These are phyloP conservation scores for Ardeotis arabs DNA, from an alignment of 2,113 vertebrate genomes.

Conservation along the genomic window DNA sequence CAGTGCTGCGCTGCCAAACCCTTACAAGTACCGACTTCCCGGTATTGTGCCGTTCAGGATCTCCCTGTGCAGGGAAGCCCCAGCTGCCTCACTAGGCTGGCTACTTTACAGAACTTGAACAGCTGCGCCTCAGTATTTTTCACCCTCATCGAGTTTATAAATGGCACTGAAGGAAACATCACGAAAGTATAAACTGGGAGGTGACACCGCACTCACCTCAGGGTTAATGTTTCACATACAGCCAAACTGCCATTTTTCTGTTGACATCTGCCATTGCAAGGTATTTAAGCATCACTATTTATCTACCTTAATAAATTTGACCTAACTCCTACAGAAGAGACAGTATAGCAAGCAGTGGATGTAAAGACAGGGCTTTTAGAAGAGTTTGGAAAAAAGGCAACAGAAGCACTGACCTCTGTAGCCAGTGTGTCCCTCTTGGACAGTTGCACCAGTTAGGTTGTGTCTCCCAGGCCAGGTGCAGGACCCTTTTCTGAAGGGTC, in stretches of 20 bases:
- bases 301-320: background rate
- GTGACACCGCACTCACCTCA: slow-evolving; percentile 6
- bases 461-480: background rate
- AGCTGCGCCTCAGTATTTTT: slow-evolving; percentile 31
- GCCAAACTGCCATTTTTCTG: background rate
- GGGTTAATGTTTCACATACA: slow-evolving; percentile 15
- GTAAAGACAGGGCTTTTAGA: background rate
- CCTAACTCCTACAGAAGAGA: background rate
- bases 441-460: background rate
- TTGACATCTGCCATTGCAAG: background rate
- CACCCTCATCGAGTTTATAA: slow-evolving; percentile 50
- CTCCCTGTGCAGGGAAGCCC: slow-evolving; percentile 52
- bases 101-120: slow-evolving; percentile 4
- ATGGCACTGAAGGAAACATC: slow-evolving; percentile 39
- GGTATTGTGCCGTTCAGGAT: slow-evolving; percentile 51
- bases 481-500: background rate
- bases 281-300: background rate
- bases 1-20: slow-evolving; percentile 34
- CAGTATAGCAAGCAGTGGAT: background rate
- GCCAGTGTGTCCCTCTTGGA: background rate
- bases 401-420: background rate
- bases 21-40: slow-evolving; percentile 47
- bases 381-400: background rate
- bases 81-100: slow-evolving; percentile 58
- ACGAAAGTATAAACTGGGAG: background rate